A percentile compares a stretch with the other conserved stretches of the same genome.
These are phyloP conservation scores for Mnemiopsis leidyi DNA, from an alignment of 37 sponge, comb jelly and placozoan genomes.

Conservation along the genomic window DNA sequence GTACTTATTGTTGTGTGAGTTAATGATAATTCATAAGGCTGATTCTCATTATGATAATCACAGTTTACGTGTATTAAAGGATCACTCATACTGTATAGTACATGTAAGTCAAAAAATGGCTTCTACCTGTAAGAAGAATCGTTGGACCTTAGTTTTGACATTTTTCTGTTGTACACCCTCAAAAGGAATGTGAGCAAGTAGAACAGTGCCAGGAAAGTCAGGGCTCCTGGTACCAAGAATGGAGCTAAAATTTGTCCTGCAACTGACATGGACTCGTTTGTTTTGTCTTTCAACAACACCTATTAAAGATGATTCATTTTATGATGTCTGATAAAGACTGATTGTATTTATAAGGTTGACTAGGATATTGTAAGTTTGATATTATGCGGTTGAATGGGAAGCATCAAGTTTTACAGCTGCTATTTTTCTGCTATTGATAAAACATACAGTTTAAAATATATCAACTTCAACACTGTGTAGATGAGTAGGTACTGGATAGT, in stretches of 20 bases:
- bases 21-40: too few relatives aligned
- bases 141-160: neutral
- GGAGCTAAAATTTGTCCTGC: slow-evolving; percentile 30
- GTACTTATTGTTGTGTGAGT: neutral
- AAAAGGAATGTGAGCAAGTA: slow-evolving; percentile 11
- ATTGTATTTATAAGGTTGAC: neutral
- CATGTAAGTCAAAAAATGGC: too few relatives aligned
- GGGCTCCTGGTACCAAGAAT: neutral
- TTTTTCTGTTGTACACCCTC: neutral
- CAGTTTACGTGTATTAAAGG: too few relatives aligned
- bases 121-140: slow-evolving; percentile 31
- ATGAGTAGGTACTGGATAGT: too few relatives aligned
- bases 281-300: neutral
- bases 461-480: too few relatives aligned
- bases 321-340: neutral
- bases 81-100: too few relatives aligned
- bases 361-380: too few relatives aligned
- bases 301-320: neutral
- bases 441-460: neutral
- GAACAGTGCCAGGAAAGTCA: slow-evolving; percentile 7
- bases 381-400: neutral
- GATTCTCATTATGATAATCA: too few relatives aligned
- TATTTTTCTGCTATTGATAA: neutral
- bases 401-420: too few relatives aligned
- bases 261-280: neutral